These are phyloP conservation scores for Rhingia rostrata DNA, from an alignment of 2,888 invertebrate genomes.

Conservation along the genomic window DNA sequence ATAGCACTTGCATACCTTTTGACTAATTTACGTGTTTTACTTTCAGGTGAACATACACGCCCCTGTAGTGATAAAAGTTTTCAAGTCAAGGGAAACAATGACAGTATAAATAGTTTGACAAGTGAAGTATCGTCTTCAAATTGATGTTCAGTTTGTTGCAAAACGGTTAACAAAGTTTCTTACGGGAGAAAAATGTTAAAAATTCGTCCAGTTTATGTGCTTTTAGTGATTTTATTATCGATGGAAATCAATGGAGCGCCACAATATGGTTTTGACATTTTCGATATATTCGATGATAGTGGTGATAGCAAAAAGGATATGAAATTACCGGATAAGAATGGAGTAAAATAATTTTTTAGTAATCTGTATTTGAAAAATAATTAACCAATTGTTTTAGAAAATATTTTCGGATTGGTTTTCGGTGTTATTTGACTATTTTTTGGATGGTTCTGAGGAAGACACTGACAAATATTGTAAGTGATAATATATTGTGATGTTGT, in stretches of 20 bases:
- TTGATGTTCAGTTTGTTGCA: neutral
- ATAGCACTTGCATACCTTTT: neutral
- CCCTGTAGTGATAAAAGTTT: neutral
- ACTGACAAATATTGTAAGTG: slow-evolving; percentile 74
- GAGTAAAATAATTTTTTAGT: neutral
- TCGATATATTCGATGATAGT: neutral
- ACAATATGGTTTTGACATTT: neutral
- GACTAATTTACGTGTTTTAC: neutral
- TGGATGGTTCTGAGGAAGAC: slow-evolving; percentile 60
- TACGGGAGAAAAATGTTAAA: slow-evolving; percentile 7
- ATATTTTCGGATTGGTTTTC: slow-evolving; percentile 32
- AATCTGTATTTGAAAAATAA: neutral
- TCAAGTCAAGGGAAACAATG: slow-evolving; percentile 1
- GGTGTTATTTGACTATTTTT: slow-evolving; percentile 67
- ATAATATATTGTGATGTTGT: neutral
- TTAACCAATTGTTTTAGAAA: slow-evolving; percentile 12
- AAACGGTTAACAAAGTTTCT: neutral
- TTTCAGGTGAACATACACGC: neutral
- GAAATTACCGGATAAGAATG: neutral
- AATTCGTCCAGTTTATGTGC: neutral
- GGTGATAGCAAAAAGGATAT: neutral
- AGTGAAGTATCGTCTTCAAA: neutral
- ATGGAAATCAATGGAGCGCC: neutral
- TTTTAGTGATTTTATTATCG: slow-evolving; percentile 8
- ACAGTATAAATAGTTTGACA: slow-evolving; percentile 26